Conservation (phyloP, 2,888 invertebrate species). For the Halictus ligatus region DNA sequence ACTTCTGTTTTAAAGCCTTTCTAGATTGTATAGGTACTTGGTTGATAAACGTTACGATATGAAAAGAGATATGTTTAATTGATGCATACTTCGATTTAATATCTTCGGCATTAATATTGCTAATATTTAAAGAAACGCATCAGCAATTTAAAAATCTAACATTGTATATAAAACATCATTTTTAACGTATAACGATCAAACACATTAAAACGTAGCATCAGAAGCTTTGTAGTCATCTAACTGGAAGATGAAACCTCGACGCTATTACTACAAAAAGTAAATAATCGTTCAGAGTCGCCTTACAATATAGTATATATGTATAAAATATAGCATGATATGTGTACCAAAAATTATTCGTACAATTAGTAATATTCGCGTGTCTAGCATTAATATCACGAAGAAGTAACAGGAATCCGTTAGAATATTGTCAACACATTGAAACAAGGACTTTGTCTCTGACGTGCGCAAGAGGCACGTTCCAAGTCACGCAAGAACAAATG, state of each 20-base stretch:
- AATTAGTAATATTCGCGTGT: constrained; percentile 23
- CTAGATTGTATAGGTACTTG: not conserved
- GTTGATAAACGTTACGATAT: not conserved
- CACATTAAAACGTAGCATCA: not conserved
- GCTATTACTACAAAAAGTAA: not conserved
- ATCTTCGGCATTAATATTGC: not conserved
- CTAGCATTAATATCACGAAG: constrained; percentile 48
- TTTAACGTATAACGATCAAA: constrained; percentile 18
- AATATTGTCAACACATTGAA: constrained; percentile 54
- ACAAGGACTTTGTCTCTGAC: not conserved
- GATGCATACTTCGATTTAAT: constrained; percentile 4
- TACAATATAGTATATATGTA: constrained; percentile 4
- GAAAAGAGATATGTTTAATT: not conserved
- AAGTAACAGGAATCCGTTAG: constrained; percentile 45
- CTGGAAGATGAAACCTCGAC: constrained; percentile 15
- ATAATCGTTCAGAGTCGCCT: not conserved
- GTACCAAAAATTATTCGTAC: constrained; percentile 32
- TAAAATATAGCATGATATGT: constrained; percentile 45
- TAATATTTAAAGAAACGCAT: not conserved
- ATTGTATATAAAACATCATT: constrained; percentile 5
- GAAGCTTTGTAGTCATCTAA: not conserved
- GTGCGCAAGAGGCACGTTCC: constrained; percentile 16
- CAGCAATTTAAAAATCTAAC: constrained; percentile 8
- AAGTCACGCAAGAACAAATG: not conserved
- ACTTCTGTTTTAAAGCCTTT: not conserved